phyloP scores from a whole-genome alignment of 2,113 vertebrate species.

The Junco hyemalis region DNA sequence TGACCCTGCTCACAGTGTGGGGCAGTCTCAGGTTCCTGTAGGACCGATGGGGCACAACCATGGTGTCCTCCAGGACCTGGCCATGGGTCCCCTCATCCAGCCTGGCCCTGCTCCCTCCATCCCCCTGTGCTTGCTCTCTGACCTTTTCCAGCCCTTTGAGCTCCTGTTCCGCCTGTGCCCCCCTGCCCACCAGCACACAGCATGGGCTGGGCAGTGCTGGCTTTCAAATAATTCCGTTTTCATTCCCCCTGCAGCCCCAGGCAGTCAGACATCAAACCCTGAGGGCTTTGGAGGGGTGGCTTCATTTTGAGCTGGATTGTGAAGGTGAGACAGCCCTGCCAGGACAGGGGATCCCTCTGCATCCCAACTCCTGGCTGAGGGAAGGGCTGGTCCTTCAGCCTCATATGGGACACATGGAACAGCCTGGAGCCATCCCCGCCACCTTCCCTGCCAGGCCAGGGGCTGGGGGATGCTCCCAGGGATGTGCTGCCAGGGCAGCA shows the following conservation, averaged over 20 bases:
- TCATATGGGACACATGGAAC: accelerated
- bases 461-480: background rate
- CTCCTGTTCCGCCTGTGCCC: background rate
- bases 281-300: background rate
- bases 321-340: background rate
- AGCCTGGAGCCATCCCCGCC: background rate
- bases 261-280: accelerated
- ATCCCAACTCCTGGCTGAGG: accelerated
- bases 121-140: background rate
- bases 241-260: background rate
- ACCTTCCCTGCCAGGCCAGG: background rate
- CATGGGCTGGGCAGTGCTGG: accelerated
- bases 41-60: background rate
- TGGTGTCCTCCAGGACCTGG: background rate
- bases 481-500: accelerated
- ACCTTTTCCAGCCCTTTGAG: background rate
- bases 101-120: background rate
- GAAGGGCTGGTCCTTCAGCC: background rate
- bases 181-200: background rate
- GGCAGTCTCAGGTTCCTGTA: accelerated
- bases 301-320: background rate
- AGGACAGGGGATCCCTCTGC: background rate
- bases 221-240: background rate
- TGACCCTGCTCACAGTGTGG: accelerated
- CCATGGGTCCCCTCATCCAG: background rate